Conservation (phyloP, 2,888 invertebrate species). For the Drosophila atroscutellata region DNA sequence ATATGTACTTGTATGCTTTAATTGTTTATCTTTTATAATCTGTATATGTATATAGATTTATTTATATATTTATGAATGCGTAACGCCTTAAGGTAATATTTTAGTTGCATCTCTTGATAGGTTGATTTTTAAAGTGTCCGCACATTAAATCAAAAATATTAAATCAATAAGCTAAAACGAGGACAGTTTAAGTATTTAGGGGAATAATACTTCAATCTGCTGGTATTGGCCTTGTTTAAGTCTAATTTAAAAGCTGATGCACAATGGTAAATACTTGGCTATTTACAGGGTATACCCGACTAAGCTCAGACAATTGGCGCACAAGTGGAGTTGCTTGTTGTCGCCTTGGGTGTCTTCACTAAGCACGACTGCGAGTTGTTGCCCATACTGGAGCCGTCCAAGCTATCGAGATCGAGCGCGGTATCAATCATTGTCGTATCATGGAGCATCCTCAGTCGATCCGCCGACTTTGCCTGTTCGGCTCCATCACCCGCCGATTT, state of each 20-base stretch:
- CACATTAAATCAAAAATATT: constrained; percentile 15
- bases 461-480: constrained; percentile 85
- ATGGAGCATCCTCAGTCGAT: constrained; percentile 91
- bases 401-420: constrained; percentile 93
- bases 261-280: constrained; percentile 41
- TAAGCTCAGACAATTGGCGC: constrained; percentile 64
- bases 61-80: constrained; percentile 62
- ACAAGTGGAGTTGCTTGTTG: constrained; percentile 29
- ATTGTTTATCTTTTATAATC: constrained; percentile 45
- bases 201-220: constrained; percentile 31
- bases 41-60: constrained; percentile 29
- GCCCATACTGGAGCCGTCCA: constrained; percentile 90
- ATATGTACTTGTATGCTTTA: constrained; percentile 55
- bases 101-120: constrained; percentile 72
- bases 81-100: constrained; percentile 79
- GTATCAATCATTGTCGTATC: constrained; percentile 97
- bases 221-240: constrained; percentile 25
- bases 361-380: constrained; percentile 89
- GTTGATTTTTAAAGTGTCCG: constrained; percentile 52
- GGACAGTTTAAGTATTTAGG: constrained; percentile 27
- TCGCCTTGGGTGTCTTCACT: constrained; percentile 85
- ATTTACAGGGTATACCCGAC: constrained; percentile 39
- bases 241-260: constrained; percentile 49
- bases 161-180: constrained; percentile 17
- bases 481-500: constrained; percentile 61